Evolutionary conservation across 2,113 vertebrate species (phyloP), one percentile per base, ranked within the genome.

Genomic region (Cyrtonyx montezumae): DNA sequence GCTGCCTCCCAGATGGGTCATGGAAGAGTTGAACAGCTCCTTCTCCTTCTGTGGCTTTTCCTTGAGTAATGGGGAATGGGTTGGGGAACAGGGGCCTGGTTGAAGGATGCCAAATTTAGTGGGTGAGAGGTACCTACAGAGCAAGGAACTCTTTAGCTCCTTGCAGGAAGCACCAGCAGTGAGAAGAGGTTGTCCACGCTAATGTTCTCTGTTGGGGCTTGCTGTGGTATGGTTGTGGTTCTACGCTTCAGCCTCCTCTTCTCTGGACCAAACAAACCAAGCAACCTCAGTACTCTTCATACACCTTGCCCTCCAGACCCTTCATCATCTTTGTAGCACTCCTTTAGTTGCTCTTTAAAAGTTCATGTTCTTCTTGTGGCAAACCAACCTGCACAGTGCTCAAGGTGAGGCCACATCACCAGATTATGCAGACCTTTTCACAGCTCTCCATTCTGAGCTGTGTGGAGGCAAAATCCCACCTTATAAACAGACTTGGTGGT

Each of bases 81-180:
- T 1, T 79, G 36, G 43, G 8, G n/a, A 58, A 37, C 43, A 36
- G 12, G 53, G 16, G 36, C n/a, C 53, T 73, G 58, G 13, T 34
- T 53, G 13, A 3, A 12, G 28, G 77, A 15, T 25, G 13, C 26
- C 17, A 59, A 18, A 9, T 43, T 13, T 9, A 16, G 30, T 0
- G 0, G 19, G 16, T 66, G 6, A 21, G 37, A 36, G 66, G 55
- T 48, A 48, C 0, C 0, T 5, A 9, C 63, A 25, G 82, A 85
- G 43, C 3, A 6, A 79, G 62, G 82, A 94, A 13, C 10, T 42
- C 30, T 30, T 11, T 4, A 56, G 48, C 76, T n/a, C 9, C 58
- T 40, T 49, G 48, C 3, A 7, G 78, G 45, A 63, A 56, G 34
- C 51, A 36, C 30, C 22, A 18, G 34, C 1, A 1, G 17, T 63